Base-by-base conservation (phyloP, 2,113 vertebrate species). In the Python bivittatus region DNA sequence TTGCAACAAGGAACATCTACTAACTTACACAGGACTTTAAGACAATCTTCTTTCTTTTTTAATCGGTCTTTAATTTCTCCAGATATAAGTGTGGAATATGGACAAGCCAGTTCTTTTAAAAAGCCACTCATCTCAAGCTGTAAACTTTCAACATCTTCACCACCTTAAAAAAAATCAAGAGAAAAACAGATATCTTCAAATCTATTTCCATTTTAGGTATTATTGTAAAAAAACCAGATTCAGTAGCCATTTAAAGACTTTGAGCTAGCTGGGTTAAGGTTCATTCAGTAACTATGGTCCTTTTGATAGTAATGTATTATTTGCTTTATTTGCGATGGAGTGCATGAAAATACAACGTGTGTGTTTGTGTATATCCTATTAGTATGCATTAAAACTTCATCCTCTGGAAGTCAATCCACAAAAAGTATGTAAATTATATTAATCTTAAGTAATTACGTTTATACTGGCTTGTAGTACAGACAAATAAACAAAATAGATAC, bases 51-150 rank as follows among this genome's bases (percentile, higher is more conserved):
- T 15, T 98, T 97, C 54, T 96, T 98, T 93, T 93, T 97, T 85
- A 97, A 95, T 15, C 97, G 96, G 61, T 98, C 98, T 84, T 98
- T 98, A 90, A 99, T 96, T 84, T 99, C 97, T 95, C 98, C 98
- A 17, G 98, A 98, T 20, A 97, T 22, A 2, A 98, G 96, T 0
- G 97, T 96, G 2, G 98, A 95, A 95, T 98, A 98, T 0, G 99
- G 99, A 95, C 99, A 99, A 84, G 97, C 96, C 96, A 99, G 95
- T 98, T 99, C 99, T 96, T 98, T 99, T 95, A 99, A 97, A 96
- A 99, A 97, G 22, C 98, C 98, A 93, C 98, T 98, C 91, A 99
- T 96, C 94, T 99, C 98, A 90, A 99, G 95, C 92, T 98, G 98
- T 79, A 99, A 98, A 90, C 98, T 98, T 91, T 98, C 98, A 86